Conservation (phyloP, 2,797 vertebrate species). For the Sylvia borin region DNA sequence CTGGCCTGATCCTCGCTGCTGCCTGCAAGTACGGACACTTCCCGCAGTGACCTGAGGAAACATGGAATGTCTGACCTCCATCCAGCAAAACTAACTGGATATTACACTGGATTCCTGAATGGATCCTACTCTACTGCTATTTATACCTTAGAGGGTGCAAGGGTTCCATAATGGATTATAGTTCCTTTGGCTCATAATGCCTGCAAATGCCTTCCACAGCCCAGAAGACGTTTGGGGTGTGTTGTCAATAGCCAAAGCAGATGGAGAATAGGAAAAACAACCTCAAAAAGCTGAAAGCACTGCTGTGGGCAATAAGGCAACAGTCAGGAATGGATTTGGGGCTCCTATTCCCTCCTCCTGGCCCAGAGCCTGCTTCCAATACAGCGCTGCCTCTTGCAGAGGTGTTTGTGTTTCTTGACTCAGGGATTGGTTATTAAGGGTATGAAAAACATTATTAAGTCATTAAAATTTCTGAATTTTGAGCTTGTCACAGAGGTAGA, state of each 20-base stretch:
- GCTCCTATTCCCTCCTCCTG: not conserved
- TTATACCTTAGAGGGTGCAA: not conserved
- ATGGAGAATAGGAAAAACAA: not conserved
- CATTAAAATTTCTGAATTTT: constrained; percentile 17
- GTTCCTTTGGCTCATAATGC: not conserved
- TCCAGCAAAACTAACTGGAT: not conserved
- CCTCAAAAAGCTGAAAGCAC: not conserved
- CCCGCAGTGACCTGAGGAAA: not conserved
- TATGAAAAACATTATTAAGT: not conserved
- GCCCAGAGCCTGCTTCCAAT: not conserved
- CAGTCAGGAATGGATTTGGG: not conserved
- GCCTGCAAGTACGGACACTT: constrained; percentile 80
- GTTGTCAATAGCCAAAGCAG: not conserved
- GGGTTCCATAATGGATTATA: not conserved
- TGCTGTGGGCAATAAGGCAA: not conserved
- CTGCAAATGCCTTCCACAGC: not conserved
- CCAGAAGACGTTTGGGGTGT: not conserved
- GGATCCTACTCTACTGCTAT: not conserved
- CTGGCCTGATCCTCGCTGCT: constrained; percentile 76
- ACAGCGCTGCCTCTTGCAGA: not conserved
- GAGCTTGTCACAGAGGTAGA: not conserved
- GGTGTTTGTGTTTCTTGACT: not conserved
- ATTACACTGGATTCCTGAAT: not conserved
- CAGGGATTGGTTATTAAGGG: not conserved
- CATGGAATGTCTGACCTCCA: not conserved